Conservation (phyloP, 2,797 vertebrate genomes). For the Perodicticus potto region DNA sequence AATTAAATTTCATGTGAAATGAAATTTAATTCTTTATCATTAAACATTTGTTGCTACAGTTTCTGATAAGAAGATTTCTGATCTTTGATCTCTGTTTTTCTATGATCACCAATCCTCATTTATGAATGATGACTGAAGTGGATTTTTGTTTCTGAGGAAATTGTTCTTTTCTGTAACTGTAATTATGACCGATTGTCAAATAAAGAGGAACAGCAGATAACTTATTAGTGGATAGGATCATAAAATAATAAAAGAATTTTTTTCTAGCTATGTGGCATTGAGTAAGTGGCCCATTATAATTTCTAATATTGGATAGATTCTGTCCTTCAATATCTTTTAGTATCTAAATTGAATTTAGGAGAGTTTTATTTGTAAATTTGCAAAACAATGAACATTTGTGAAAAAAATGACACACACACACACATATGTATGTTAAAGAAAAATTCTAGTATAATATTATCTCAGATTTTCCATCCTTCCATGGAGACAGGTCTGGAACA, state of each 20-base stretch:
- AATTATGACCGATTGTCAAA: not conserved
- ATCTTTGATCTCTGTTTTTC: not conserved
- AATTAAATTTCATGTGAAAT: too few species aligned
- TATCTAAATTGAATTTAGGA: not conserved
- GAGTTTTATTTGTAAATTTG: not conserved
- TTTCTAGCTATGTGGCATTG: not conserved
- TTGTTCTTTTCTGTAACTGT: not conserved
- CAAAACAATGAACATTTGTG: not conserved
- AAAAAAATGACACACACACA: not conserved
- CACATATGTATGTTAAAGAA: not conserved
- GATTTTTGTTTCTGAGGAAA: slow-evolving; percentile 7
- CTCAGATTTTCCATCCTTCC: not conserved
- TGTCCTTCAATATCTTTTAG: not conserved
- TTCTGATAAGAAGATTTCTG: not conserved
- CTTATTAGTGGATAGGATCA: not conserved
- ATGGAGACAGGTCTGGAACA: not conserved
- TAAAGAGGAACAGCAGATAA: not conserved
- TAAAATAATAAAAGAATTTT: not conserved
- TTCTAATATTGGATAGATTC: slow-evolving; percentile 7
- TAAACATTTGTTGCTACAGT: not conserved
- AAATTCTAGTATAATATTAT: not conserved
- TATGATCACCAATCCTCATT: not conserved
- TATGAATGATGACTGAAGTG: not conserved
- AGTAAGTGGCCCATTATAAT: not conserved
- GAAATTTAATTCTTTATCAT: not conserved